Evolutionary conservation across 2,113 vertebrate genomes (phyloP).

Genomic region (Pterocles gutturalis): DNA sequence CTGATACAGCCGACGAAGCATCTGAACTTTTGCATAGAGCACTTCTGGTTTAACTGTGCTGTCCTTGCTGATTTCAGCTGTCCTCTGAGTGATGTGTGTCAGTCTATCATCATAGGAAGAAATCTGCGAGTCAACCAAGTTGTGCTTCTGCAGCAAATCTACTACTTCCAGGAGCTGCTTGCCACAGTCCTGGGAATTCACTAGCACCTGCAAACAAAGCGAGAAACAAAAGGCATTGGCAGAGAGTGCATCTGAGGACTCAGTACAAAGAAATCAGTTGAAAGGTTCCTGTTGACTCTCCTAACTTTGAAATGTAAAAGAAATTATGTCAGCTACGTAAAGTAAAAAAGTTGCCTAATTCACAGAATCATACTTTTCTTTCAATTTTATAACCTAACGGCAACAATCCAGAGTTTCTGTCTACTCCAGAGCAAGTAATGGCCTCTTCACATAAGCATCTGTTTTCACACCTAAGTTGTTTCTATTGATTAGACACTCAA

Average conservation of each 20-base stretch:
- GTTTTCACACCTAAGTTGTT: not conserved
- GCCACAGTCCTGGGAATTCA: conserved; percentile 79
- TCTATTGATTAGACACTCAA: not conserved
- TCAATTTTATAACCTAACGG: not conserved
- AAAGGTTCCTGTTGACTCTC: not conserved
- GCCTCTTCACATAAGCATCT: not conserved
- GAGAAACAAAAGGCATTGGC: not conserved
- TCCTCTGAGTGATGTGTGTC: conserved; percentile 69
- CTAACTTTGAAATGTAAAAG: not conserved
- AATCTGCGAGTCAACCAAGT: conserved; percentile 85
- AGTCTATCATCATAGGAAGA: conserved; percentile 80
- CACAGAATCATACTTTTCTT: not conserved
- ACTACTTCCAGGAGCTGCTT: conserved; percentile 84
- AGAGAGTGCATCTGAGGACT: not conserved
- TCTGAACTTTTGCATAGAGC: conserved; percentile 80
- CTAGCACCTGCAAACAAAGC: conserved; percentile 72
- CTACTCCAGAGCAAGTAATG: not conserved
- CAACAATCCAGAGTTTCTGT: not conserved
- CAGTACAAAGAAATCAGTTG: not conserved
- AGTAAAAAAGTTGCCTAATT: not conserved
- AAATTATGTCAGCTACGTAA: not conserved
- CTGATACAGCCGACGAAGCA: conserved; percentile 80
- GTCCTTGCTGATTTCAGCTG: conserved; percentile 63
- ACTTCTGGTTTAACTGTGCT: conserved; percentile 63
- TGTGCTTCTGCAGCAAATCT: conserved; percentile 87